These are phyloP conservation scores for Papilio elwesi DNA, from an alignment of 2,888 invertebrate genomes.

Conservation along the genomic window DNA sequence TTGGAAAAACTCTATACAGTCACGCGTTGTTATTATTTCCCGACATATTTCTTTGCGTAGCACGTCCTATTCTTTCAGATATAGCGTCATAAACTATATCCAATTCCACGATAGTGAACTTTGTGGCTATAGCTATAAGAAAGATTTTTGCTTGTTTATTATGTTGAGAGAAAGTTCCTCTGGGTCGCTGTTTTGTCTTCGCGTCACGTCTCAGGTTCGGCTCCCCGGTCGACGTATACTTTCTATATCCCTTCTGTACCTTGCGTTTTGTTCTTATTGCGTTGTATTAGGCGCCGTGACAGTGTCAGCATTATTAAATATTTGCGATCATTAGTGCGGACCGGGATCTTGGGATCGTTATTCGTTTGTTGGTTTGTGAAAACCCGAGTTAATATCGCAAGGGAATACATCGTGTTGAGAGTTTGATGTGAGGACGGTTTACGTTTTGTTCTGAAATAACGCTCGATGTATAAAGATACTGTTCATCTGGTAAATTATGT, in stretches of 20 bases:
- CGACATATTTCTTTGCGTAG: constrained; percentile 61
- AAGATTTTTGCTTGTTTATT: constrained; percentile 50
- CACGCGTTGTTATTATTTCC: constrained; percentile 55
- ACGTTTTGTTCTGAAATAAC: not conserved
- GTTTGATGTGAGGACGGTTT: not conserved
- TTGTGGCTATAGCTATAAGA: constrained; percentile 51
- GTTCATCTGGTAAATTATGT: not conserved
- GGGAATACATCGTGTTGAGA: constrained; percentile 6
- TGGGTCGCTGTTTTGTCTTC: constrained; percentile 66
- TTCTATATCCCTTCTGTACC: constrained; percentile 70
- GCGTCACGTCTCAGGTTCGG: constrained; percentile 71
- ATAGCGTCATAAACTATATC: constrained; percentile 52
- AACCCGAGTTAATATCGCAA: not conserved
- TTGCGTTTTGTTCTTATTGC: constrained; percentile 74
- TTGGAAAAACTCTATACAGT: constrained; percentile 27
- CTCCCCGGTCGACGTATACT: constrained; percentile 66
- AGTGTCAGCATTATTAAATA: constrained; percentile 67
- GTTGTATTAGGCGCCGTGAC: constrained; percentile 64
- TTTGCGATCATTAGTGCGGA: constrained; percentile 55
- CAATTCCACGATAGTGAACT: constrained; percentile 40
- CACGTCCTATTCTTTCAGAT: constrained; percentile 67
- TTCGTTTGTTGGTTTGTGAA: constrained; percentile 32
- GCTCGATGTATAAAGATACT: not conserved
- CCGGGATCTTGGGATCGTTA: constrained; percentile 38
- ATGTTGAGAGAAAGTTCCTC: constrained; percentile 52